Conservation (phyloP, 2,888 invertebrate genomes). For the Standfussiana lucernea region DNA sequence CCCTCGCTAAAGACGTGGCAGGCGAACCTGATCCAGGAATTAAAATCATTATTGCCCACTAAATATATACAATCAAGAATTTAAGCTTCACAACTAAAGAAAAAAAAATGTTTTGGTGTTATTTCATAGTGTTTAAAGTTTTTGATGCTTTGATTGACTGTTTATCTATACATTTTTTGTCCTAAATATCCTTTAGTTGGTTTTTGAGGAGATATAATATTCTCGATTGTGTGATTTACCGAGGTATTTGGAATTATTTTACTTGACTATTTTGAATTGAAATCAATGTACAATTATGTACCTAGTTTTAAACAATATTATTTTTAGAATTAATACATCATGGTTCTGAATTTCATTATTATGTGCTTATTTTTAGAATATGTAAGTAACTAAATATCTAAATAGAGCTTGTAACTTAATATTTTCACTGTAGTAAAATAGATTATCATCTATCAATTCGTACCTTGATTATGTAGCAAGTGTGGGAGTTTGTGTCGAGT, state of each 20-base stretch:
- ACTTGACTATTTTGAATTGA: slow-evolving; percentile 19
- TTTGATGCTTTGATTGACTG: slow-evolving; percentile 14
- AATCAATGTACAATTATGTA: slow-evolving; percentile 27
- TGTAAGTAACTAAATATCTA: slow-evolving; percentile 20
- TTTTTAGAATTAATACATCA: slow-evolving; percentile 13
- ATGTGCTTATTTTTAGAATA: slow-evolving; percentile 17
- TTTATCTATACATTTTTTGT: slow-evolving; percentile 14
- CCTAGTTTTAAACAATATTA: slow-evolving; percentile 13
- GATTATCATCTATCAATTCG: slow-evolving; percentile 29
- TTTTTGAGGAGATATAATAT: slow-evolving; percentile 19
- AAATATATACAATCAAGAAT: slow-evolving; percentile 50
- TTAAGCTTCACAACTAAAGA: background rate
- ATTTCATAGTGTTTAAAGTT: background rate
- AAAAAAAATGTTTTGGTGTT: background rate
- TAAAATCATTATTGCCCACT: slow-evolving; percentile 87
- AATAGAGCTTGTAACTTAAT: slow-evolving; percentile 41
- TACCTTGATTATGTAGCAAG: slow-evolving; percentile 37
- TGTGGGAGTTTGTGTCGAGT: slow-evolving; percentile 32
- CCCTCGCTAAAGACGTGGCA: slow-evolving; percentile 85
- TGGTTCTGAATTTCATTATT: slow-evolving; percentile 24
- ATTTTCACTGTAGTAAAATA: slow-evolving; percentile 33
- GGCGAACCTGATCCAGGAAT: slow-evolving; percentile 86
- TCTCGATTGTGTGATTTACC: slow-evolving; percentile 22
- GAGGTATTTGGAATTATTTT: slow-evolving; percentile 27
- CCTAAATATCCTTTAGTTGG: slow-evolving; percentile 8